These are phyloP conservation scores for Enteromius paludinosus DNA, from an alignment of 2,797 vertebrate species.

Conservation along the genomic window DNA sequence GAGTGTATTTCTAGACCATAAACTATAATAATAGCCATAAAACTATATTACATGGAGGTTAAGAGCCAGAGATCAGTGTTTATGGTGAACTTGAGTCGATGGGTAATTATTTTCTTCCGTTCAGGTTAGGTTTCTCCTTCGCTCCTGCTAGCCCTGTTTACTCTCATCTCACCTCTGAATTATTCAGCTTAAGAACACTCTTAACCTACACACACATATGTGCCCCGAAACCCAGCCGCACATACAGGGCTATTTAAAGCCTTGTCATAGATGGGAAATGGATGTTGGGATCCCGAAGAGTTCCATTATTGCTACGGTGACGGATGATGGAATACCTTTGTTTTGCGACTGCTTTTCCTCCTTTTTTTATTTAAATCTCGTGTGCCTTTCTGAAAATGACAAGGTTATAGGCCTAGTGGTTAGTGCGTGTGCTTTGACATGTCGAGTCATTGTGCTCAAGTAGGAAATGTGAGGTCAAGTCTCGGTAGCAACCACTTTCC, in stretches of 20 bases:
- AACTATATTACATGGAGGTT: not conserved
- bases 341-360: conserved; percentile 5
- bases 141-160: conserved; percentile 31
- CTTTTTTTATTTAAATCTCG: not conserved
- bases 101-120: conserved; percentile 2
- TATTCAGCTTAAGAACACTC: conserved; percentile 28
- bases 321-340: conserved; percentile 34
- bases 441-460: not conserved
- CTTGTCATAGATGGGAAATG: conserved; percentile 39
- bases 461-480: conserved; percentile 14
- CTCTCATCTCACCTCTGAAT: conserved; percentile 32
- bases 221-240: not conserved
- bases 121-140: conserved; percentile 9
- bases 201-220: conserved; percentile 6
- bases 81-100: not conserved
- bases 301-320: conserved; percentile 30
- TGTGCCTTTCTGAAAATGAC: conserved; percentile 19
- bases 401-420: not conserved
- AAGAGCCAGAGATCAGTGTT: conserved; percentile 20
- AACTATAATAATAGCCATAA: not conserved
- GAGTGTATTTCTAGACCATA: not conserved
- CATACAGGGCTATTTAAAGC: conserved; percentile 40
- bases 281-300: conserved; percentile 26
- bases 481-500: not conserved
- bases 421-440: not conserved